Base-by-base conservation (phyloP, 2,113 vertebrate genomes). In the Illadopsis cleaveri region DNA sequence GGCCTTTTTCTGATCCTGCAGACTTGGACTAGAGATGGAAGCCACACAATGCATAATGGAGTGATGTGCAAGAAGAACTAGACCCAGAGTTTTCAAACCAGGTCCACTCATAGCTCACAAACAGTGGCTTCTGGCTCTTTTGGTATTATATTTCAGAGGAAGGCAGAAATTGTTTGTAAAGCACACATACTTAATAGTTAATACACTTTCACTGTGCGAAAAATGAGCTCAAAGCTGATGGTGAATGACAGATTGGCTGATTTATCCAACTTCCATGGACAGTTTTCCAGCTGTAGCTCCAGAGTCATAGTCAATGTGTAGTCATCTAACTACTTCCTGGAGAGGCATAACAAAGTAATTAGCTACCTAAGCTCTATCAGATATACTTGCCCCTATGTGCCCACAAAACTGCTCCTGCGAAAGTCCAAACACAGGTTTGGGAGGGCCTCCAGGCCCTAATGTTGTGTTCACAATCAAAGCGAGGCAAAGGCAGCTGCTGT, bases 311-410 rank as follows among this genome's bases (percentile, higher is more conserved):
- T 64, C 44, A 60, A n/a, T 72, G 66, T 92, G 89, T 68, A 92
- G 48, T 86, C 69, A 95, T 89, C 90, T 88, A 94, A 94, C 81
- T 85, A 61, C 66, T 68, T 87, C 87, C 81, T 93, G 90, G 75
- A 83, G 76, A 90, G 57, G 48, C 28, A 53, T 69, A 81, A 94
- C 7, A 6, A 81, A 80, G 60, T 78, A 90, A 88, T 88, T 81
- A 93, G 45, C 45, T 93, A 56, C 64, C 91, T 84, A 42, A 90
- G 24, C 5, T 14, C 40, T 87, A 64, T 76, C 88, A 93, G 79
- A 78, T 76, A 50, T 44, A 15, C 47, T 76, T 70, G 35, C 75
- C 57, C 89, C 61, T 56, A 3, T 86, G 50, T 69, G 48, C 38
- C 65, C 56, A 54, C 53, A 72, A 65, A 92, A 75, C 25, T 75